Percentiles rank a stretch among this genome's conserved stretches.
Conservation (phyloP, 64 coral and sea anemone species). For the Trachythela sp. region DNA sequence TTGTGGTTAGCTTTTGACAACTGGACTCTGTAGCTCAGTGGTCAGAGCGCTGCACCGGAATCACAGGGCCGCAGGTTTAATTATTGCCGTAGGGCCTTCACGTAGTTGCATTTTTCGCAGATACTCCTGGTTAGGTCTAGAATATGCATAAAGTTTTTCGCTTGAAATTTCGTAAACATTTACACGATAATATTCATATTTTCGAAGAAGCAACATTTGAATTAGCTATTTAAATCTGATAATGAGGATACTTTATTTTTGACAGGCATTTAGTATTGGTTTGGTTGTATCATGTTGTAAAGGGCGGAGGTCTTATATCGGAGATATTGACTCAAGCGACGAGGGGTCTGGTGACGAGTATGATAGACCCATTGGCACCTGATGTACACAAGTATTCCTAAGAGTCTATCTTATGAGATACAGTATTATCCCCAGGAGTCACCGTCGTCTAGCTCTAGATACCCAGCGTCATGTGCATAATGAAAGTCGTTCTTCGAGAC, state of each 20-base stretch:
- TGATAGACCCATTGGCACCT: not conserved
- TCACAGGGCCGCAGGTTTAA: too few species aligned
- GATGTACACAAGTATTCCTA: not conserved
- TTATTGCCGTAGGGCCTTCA: too few species aligned
- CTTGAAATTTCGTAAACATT: not conserved
- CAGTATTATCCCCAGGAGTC: not conserved
- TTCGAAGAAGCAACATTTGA: not conserved
- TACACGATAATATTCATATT: not conserved
- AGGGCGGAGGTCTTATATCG: slow-evolving; percentile 72
- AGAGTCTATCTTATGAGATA: not conserved
- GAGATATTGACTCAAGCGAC: slow-evolving; percentile 81
- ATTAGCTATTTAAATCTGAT: not conserved
- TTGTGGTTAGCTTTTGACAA: too few species aligned
- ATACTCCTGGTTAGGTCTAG: too few species aligned
- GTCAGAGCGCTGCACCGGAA: too few species aligned
- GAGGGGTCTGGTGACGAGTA: slow-evolving; percentile 27
- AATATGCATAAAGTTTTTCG: not conserved
- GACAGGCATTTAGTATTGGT: slow-evolving; percentile 72
- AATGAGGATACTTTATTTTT: too few species aligned
- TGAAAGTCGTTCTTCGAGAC: too few species aligned
- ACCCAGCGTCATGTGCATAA: too few species aligned
- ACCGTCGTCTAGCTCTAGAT: not conserved
- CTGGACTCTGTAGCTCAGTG: too few species aligned
- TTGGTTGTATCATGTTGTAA: slow-evolving; percentile 63
- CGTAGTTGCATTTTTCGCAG: too few species aligned